Percentiles rank a stretch among this genome's conserved stretches.
Conservation (phyloP, 2,113 vertebrate genomes). For the Xiphophorus hellerii region DNA sequence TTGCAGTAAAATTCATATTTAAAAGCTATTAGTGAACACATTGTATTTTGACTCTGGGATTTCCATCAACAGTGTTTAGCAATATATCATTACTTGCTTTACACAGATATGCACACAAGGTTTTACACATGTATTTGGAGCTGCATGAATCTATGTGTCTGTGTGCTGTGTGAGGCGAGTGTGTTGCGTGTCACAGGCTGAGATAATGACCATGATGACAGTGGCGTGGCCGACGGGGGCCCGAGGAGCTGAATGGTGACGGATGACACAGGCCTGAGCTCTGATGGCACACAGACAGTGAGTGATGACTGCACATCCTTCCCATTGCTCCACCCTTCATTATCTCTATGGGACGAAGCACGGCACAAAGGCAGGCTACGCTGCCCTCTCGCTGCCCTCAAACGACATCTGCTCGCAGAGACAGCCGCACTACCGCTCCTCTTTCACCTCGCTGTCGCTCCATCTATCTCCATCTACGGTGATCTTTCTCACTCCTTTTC, state of each 20-base stretch:
- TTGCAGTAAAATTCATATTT: neutral
- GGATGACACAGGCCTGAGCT: constrained; percentile 89
- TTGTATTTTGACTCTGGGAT: neutral
- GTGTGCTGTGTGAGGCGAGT: constrained; percentile 37
- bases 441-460: constrained; percentile 76
- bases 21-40: neutral
- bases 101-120: neutral
- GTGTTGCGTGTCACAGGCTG: constrained; percentile 63
- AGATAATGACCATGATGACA: constrained; percentile 97
- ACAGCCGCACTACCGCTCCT: constrained; percentile 65
- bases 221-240: constrained; percentile 85
- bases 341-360: constrained; percentile 86
- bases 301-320: constrained; percentile 89
- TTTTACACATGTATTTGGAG: constrained; percentile 18
- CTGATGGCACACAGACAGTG: constrained; percentile 93
- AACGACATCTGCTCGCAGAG: constrained; percentile 79
- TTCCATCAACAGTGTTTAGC: neutral
- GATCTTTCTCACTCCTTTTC: constrained; percentile 72
- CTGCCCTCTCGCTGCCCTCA: constrained; percentile 79
- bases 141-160: constrained; percentile 20
- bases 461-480: constrained; percentile 78
- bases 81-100: neutral
- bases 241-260: constrained; percentile 92
- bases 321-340: constrained; percentile 89
- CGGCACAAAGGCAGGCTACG: constrained; percentile 74